Conservation (phyloP, 2,113 vertebrate species). For the Anas platyrhynchos region DNA sequence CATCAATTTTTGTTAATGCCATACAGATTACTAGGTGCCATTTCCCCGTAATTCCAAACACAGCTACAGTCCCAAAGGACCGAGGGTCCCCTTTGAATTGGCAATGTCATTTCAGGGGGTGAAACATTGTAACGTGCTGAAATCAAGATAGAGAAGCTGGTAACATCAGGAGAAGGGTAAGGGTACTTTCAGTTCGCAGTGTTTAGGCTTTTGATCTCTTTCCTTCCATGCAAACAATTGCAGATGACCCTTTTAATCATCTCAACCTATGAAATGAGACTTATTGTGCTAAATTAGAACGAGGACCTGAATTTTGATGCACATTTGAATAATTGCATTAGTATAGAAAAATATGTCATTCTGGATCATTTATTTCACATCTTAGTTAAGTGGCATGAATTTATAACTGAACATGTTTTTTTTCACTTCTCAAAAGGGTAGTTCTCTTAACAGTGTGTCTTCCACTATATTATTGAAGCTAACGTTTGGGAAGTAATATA, state of each 20-base stretch:
- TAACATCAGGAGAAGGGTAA: neutral
- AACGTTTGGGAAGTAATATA: neutral
- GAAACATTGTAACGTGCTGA: neutral
- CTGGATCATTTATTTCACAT: conserved; percentile 29
- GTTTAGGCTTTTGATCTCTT: conserved; percentile 11
- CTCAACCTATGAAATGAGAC: conserved; percentile 4
- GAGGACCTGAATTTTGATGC: conserved; percentile 23
- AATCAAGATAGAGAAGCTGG: neutral
- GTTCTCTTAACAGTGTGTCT: neutral
- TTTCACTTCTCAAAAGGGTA: neutral
- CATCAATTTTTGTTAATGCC: neutral
- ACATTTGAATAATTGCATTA: conserved; percentile 25
- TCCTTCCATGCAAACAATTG: neutral
- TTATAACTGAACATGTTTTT: neutral
- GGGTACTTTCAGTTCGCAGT: neutral
- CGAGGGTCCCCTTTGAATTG: neutral
- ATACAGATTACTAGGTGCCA: neutral
- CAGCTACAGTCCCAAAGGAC: neutral
- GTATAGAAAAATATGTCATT: neutral
- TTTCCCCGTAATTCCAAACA: neutral
- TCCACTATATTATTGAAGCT: neutral
- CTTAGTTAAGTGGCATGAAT: neutral
- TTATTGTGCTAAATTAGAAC: conserved; percentile 23
- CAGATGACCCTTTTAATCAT: conserved; percentile 35
- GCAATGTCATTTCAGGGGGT: neutral